phyloP scores from a whole-genome alignment of 1,140 invertebrate species.

The Polypedilum vanderplanki region DNA sequence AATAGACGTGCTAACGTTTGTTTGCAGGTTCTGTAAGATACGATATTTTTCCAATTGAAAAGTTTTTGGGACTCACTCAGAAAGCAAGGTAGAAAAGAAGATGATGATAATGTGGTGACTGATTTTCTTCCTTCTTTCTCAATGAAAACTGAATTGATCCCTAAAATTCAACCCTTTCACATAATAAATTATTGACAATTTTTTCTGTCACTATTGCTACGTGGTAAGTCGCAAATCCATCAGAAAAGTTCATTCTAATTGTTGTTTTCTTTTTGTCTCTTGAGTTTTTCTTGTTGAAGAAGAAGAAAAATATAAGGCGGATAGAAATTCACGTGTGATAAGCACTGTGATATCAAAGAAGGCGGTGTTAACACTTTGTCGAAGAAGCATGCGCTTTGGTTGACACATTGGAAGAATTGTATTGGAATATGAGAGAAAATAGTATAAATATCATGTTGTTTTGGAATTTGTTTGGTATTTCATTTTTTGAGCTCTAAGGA shows the following conservation, averaged over 20 bases:
- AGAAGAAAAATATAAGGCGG: neutral
- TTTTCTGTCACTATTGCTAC: neutral
- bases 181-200: neutral
- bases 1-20: slow-evolving; percentile 2
- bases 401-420: neutral
- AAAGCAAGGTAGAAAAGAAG: no score
- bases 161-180: neutral
- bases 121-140: neutral
- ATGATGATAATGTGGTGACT: neutral
- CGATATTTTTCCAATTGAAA: slow-evolving; percentile 28
- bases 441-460: neutral
- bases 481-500: no score
- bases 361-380: neutral
- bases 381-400: neutral
- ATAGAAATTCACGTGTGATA: slow-evolving; percentile 13
- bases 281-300: neutral
- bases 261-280: no score
- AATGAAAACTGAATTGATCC: neutral
- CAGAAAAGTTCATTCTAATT: no score
- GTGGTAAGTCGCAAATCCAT: no score
- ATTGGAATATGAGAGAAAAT: neutral
- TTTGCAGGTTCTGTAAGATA: neutral
- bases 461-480: neutral
- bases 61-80: neutral
- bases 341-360: neutral